Percentiles rank a stretch among this genome's conserved stretches.
phyloP scores from a whole-genome alignment of 2,888 invertebrate species.

The Scaptodrosophila latifasciaeformis region DNA sequence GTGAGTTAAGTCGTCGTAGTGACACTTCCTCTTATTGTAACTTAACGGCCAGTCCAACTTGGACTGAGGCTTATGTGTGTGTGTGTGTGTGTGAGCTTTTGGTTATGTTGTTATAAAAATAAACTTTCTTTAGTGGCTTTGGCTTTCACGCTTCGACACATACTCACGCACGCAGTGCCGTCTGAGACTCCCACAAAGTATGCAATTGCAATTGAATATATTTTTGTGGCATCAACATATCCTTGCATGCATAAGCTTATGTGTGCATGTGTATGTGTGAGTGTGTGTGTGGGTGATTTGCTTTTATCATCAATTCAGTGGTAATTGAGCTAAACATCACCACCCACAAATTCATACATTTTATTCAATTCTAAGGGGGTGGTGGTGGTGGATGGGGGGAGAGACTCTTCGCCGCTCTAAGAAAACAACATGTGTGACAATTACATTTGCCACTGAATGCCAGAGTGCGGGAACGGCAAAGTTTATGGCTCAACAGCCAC shows the following conservation, averaged over 20 bases:
- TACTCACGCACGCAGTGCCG: neutral
- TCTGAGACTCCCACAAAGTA: constrained; percentile 41
- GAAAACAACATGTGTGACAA: constrained; percentile 50
- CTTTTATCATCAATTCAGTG: constrained; percentile 4
- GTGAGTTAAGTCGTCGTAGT: constrained; percentile 1
- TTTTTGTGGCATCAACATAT: constrained; percentile 10
- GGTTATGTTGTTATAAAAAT: constrained; percentile 45
- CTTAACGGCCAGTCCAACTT: too few relatives aligned
- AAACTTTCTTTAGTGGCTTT: constrained; percentile 43
- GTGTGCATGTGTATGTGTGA: too few relatives aligned
- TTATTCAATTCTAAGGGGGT: too few relatives aligned
- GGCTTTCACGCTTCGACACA: constrained; percentile 1
- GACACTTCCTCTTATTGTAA: neutral
- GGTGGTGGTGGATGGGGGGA: too few relatives aligned
- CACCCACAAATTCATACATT: too few relatives aligned
- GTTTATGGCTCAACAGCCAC: neutral
- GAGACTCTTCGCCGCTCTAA: too few relatives aligned
- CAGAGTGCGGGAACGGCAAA: constrained; percentile 13
- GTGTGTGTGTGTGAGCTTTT: neutral
- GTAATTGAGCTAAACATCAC: constrained; percentile 11
- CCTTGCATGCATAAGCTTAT: too few relatives aligned
- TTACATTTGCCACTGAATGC: constrained; percentile 48
- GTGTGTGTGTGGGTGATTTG: neutral
- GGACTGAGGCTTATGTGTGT: neutral
- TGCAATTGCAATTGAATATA: constrained; percentile 57